Base-by-base conservation (phyloP, 2,888 invertebrate genomes). In the Hirtodrosophila trivittata region DNA sequence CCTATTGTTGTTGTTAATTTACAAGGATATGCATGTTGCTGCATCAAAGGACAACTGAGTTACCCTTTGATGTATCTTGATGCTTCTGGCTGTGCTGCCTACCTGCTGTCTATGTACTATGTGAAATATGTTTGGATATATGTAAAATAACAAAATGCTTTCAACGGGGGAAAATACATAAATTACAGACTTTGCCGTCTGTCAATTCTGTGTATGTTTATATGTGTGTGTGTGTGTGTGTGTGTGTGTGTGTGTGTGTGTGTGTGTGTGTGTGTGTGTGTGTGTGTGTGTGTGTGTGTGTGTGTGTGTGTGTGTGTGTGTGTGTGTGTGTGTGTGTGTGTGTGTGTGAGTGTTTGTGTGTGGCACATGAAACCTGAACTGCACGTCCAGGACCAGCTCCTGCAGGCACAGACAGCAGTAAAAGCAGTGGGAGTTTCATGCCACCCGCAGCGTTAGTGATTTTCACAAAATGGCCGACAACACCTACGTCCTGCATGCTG, bases 401-500 rank as follows among this genome's bases (percentile, higher is more conserved):
- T 54, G n/a, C 16, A 37, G 12, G 47, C 26, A 49, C 35, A 38
- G 43, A 35, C 35, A 26, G 35, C 14, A 33, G 6, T n/a, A 21
- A 25, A 7, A 32, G 25, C 28, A 42, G 26, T 26, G 41, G 42
- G 21, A 26, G 21, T 21, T 21, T 3, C 5, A 21, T 39, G 47
- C 32, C 8, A 32, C 50, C 50, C 28, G 14, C 50, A 45, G 39
- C 30, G 45, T 26, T 39, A 25, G 45, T 10, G 21, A 50, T 42
- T 55, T 55, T 25, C 35, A 59, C 39, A 41, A 41, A 41, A 60
- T 60, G 59, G 59, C 63, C 38, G 63, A 28, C 46, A 33, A 41
- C 30, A 38, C 28, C 69, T 39, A 56, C 73, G 73, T 56, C 58
- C 56, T 58, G 76, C 32, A 39, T 3, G 6, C n/a, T n/a, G n/a